Conservation (phyloP, 2,888 invertebrate species). For the Diarsia dahlii region DNA sequence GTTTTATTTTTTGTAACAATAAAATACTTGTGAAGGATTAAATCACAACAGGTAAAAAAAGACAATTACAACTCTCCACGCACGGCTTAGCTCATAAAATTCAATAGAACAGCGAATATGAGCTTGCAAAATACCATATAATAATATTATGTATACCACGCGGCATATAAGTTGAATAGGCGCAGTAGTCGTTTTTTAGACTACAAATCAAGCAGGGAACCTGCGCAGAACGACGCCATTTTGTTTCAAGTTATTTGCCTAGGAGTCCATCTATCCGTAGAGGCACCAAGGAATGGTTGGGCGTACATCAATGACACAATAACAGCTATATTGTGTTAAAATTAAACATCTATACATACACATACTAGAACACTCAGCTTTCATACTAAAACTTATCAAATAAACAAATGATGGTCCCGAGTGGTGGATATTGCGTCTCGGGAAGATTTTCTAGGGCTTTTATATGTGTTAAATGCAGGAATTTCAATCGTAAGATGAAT, state of each 20-base stretch:
- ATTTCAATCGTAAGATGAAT: not conserved
- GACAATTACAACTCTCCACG: not conserved
- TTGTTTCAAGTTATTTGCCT: too few relatives aligned
- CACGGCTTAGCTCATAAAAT: not conserved
- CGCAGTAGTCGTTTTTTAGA: too few relatives aligned
- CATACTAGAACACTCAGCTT: conserved; percentile 40
- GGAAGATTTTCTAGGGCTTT: not conserved
- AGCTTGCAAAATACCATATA: not conserved
- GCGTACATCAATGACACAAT: conserved; percentile 40
- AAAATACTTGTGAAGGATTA: not conserved
- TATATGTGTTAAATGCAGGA: not conserved
- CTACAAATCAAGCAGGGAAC: too few relatives aligned
- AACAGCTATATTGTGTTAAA: conserved; percentile 47
- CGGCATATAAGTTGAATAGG: too few relatives aligned
- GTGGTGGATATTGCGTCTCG: not conserved
- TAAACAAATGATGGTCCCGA: not conserved
- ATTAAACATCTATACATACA: conserved; percentile 37
- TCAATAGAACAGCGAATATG: not conserved
- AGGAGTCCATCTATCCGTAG: conserved; percentile 30
- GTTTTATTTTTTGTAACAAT: not conserved
- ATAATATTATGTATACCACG: not conserved
- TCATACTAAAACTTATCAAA: not conserved
- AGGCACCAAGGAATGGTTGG: conserved; percentile 36
- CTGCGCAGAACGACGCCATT: too few relatives aligned
- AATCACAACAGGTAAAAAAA: not conserved